Base-by-base conservation (phyloP, 1,140 invertebrate genomes). In the Zelostemma sp. region DNA sequence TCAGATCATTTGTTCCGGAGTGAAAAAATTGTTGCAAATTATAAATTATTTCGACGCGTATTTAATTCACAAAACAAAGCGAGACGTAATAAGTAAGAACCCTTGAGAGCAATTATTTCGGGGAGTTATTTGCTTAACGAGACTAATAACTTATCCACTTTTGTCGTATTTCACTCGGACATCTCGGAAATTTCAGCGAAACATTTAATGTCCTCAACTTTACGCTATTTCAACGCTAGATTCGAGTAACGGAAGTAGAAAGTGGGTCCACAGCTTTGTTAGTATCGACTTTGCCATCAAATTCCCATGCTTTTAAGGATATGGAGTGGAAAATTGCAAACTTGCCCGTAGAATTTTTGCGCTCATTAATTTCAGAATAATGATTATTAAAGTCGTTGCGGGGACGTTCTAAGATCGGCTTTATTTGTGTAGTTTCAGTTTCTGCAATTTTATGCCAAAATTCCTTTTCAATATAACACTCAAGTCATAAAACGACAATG, bases 261-360 rank as follows among this genome's bases (percentile, higher is more conserved):
- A 47, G 16, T 35, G 17, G 19, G 47, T 63, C 35, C 35, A 53
- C 12, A 54, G 56, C 15, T 46, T 53, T 45, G 19, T 33, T 54
- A 31, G 40, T 31, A 35, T 60, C 28, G 56, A 25, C 25, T 31
- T 35, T 17, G 18, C 38, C 41, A 31, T 47, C 43, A 51, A 59
- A 35, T 17, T 41, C 45, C 19, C 63, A 59, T 51, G 57, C 60
- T 54, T 48, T 58, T 51, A 48, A 56, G 28, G 54, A 69, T 69
- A 76, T 76, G 74, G 66, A 31, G 63, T 50, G 74, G 72, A 79
- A 79, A 79, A 79, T 79, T 79, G 72, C 66, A 43, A 51, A 68
- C 28, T 55, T 56, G 31, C 48, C 43, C 60, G 70, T 72, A 65
- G 53, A 64, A 57, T 72, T 62, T 65, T 74, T 46, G 49, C 25